Percentiles rank a stretch among this genome's conserved stretches.
Evolutionary conservation across 2,888 invertebrate species (phyloP).

Genomic region (Lysandra bellargus): DNA sequence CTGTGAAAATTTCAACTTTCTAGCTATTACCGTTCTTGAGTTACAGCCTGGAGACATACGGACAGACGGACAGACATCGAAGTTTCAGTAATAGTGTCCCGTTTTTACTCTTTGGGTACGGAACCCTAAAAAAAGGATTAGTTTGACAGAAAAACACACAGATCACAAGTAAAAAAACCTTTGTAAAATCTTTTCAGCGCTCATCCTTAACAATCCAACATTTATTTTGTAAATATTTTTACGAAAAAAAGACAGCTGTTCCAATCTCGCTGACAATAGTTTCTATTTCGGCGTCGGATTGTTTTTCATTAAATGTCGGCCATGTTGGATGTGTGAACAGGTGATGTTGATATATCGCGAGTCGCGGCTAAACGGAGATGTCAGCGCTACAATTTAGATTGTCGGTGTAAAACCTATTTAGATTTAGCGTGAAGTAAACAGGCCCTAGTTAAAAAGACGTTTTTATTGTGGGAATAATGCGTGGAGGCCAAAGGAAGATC

Average conservation of each 20-base stretch:
- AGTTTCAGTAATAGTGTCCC: too few species aligned
- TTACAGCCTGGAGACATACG: too few species aligned
- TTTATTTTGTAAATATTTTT: slow-evolving; percentile 16
- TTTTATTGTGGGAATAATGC: too few species aligned
- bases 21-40: too few species aligned
- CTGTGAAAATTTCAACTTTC: too few species aligned
- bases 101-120: too few species aligned
- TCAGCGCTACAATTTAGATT: neutral
- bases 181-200: neutral
- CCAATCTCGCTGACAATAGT: slow-evolving; percentile 15
- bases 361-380: neutral
- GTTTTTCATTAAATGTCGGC: slow-evolving; percentile 6
- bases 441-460: too few species aligned
- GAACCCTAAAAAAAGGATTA: too few species aligned
- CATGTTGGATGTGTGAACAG: neutral
- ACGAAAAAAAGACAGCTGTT: slow-evolving; percentile 2
- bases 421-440: neutral
- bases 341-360: slow-evolving; percentile 1
- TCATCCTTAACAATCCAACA: neutral
- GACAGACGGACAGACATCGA: too few species aligned
- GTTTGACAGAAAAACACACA: neutral
- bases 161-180: neutral
- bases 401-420: neutral
- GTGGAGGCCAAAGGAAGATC: too few species aligned
- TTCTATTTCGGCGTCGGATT: slow-evolving; percentile 12